A percentile compares a stretch with the other conserved stretches of the same genome.
phyloP scores from a whole-genome alignment of 2,113 vertebrate species.

The Grammomys dolichurus region DNA sequence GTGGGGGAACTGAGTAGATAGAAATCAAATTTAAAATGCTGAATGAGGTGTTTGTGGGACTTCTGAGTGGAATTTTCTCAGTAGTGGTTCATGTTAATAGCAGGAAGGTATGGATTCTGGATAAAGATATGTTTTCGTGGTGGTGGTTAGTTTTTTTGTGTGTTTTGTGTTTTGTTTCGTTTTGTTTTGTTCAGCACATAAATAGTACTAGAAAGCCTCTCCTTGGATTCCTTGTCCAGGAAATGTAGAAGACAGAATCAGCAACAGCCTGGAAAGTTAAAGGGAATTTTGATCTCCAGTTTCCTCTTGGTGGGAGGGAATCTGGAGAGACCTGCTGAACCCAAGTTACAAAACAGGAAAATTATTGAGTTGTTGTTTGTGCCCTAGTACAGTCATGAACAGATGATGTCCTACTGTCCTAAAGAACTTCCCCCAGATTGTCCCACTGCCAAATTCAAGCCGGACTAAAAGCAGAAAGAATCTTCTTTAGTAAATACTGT shows the following conservation, averaged over 20 bases:
- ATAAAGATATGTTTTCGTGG: neutral
- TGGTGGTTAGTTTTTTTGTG: neutral
- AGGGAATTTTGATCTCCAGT: neutral
- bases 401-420: neutral
- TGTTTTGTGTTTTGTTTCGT: neutral
- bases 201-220: neutral
- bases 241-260: neutral
- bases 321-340: neutral
- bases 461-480: neutral
- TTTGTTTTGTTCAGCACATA: neutral
- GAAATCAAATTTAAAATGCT: neutral
- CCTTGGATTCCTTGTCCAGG: neutral
- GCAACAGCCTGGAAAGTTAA: neutral
- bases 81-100: neutral
- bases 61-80: slow-evolving; percentile 24
- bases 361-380: neutral
- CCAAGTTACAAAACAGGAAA: neutral
- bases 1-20: neutral
- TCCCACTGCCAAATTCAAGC: neutral
- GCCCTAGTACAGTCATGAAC: neutral
- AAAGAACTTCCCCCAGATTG: neutral
- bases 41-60: neutral
- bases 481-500: slow-evolving; percentile 14
- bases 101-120: neutral
- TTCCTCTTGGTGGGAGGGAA: neutral